Evolutionary conservation across 1,140 invertebrate species (phyloP), one percentile per base, ranked within the genome.

Genomic region (Drosophila navojoa): DNA sequence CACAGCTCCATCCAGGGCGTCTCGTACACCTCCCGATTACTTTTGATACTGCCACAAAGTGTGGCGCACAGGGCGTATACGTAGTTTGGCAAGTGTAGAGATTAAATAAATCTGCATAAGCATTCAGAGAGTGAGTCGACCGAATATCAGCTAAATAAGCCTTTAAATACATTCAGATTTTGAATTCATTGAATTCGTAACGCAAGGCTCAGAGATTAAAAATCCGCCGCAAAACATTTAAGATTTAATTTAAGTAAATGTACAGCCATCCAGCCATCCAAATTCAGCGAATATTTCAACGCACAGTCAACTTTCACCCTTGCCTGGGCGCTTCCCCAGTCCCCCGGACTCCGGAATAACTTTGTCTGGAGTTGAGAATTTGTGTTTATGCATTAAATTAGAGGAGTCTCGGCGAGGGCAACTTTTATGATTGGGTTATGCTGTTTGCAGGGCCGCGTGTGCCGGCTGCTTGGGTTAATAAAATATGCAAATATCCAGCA

Each of bases 311-410:
- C 35, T 1, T 58, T 52, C 32, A 76, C 61, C 64, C 73, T 64
- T 49, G 53, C 63, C 19, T 53, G 44, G 58, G 64, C 60, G 52
- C 61, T 60, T 74, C 49, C 59, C 19, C 47, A 19, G 19, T 38
- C 10, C 19, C 2, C 19, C 19, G 25, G 35, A 38, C 54, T 19
- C 19, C 19, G 19, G 19, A 22, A 22, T 22, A 71, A 81, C 61
- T 85, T 86, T 72, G 38, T 63, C 38, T 50, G 35, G 67, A 81
- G 68, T 81, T 78, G 60, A 64, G 60, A 68, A 67, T 63, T 81
- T 81, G 75, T 86, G 82, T 86, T 89, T 89, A 80, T 82, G 82
- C 79, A 87, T 86, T 82, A 86, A 87, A 87, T 87, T 82, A 86
- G 85, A 63, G 81, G 60, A 67, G 74, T 45, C 49, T 61, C 32